Base-by-base conservation (phyloP, 2,888 invertebrate genomes). In the Stenichneumon culpator region DNA sequence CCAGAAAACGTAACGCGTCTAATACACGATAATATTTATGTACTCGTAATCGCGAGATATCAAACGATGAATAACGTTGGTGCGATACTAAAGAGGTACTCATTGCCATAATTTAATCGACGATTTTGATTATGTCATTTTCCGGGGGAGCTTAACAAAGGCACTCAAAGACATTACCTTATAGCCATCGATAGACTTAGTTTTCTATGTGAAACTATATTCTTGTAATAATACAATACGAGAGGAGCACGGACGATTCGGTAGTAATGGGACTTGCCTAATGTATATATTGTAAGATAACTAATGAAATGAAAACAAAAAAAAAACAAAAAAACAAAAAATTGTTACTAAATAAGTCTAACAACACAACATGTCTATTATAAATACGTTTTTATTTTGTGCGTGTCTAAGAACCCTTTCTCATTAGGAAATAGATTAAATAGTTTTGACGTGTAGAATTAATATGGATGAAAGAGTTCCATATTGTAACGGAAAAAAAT, bases 121-220 rank as follows among this genome's bases (percentile, higher is more conserved):
- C 28, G 63, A 63, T 63, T 63, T 63, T 28, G 16, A 63, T 63
- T 32, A 63, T 32, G 16, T 63, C 28, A 63, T 72, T 39, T 39
- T 57, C 44, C 57, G 63, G 19, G 47, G 9, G 25, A 65, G 65
- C 47, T 67, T 63, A 70, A 36, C 50, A 28, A 50, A 22, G 52
- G 36, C 65, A 52, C 36, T 67, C 22, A 32, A 65, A 73, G 57
- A 80, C 80, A 54, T 52, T 78, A 57, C 57, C 60, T 88, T 88
- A 90, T 90, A 92, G 90, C 89, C 90, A 90, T 86, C 88, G 88
- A 91, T 88, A 91, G 91, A 93, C 92, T 93, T 93, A 93, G 93
- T 93, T 93, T 93, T 93, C 92, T 93, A 93, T 68, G 90, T 89
- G 92, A 89, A 93, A 92, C 91, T 93, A 93, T 93, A 93, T 93